Percentiles rank a stretch among this genome's conserved stretches.
Conservation (phyloP, 2,797 vertebrate genomes). For the Pangasius larnaudii region DNA sequence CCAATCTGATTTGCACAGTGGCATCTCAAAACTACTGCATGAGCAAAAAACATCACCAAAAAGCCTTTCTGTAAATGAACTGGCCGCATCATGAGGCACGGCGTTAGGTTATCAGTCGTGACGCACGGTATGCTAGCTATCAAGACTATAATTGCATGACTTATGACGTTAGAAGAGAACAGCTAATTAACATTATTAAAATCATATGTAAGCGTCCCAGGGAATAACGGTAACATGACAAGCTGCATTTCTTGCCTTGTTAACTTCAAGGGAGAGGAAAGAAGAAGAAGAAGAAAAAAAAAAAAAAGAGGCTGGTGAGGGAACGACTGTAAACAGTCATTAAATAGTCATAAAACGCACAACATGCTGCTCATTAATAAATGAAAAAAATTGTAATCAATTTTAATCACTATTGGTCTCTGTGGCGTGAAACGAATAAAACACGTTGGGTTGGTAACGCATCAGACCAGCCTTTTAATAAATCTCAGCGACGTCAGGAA, state of each 20-base stretch:
- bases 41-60: background rate
- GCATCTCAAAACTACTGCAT: no score
- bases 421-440: background rate
- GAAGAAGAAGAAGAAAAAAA: background rate
- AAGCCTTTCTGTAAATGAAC: background rate
- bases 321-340: background rate
- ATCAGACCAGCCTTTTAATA: background rate
- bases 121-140: no score
- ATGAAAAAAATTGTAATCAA: background rate
- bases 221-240: background rate
- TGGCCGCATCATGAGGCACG: no score
- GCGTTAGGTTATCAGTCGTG: background rate
- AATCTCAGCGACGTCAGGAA: background rate
- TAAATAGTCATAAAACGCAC: background rate
- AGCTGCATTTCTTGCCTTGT: background rate
- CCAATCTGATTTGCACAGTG: background rate
- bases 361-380: background rate
- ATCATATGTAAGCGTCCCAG: background rate
- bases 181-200: background rate
- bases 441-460: background rate
- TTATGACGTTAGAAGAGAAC: background rate
- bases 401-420: no score
- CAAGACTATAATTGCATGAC: no score
- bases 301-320: background rate
- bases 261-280: background rate